Conservation (phyloP, 2,797 vertebrate genomes). For the Notolepis coatsorum region DNA sequence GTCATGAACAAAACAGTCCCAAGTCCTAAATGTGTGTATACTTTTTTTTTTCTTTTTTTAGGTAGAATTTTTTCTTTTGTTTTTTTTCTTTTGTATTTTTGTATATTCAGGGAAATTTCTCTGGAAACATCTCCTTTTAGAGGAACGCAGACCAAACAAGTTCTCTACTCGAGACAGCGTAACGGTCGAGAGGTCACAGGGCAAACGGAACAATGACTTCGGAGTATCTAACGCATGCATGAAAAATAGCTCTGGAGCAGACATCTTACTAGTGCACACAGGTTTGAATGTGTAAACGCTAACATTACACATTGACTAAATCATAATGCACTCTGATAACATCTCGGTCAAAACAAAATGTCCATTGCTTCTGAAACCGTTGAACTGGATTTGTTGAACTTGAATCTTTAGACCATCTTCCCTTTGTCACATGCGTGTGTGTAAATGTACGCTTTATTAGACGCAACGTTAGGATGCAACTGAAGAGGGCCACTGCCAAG, state of each 20-base stretch:
- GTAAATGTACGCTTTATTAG: conserved; percentile 64
- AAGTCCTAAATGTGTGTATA: conserved; percentile 79
- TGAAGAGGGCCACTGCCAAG: conserved; percentile 51
- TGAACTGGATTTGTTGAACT: conserved; percentile 69
- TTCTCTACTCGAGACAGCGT: conserved; percentile 46
- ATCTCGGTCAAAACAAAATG: conserved; percentile 54
- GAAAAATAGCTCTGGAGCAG: conserved; percentile 61
- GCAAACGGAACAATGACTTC: conserved; percentile 52
- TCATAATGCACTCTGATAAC: conserved; percentile 72
- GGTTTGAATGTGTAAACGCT: conserved; percentile 67
- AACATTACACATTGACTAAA: conserved; percentile 70
- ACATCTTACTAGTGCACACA: conserved; percentile 68
- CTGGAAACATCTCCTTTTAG: conserved; percentile 54
- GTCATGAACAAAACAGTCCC: conserved; percentile 63
- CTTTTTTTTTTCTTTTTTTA: conserved; percentile 60
- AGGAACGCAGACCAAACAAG: conserved; percentile 49
- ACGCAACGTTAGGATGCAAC: conserved; percentile 59
- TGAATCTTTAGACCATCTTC: conserved; percentile 51
- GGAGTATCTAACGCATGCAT: conserved; percentile 75
- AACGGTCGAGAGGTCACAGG: conserved; percentile 24
- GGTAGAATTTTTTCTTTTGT: conserved; percentile 50
- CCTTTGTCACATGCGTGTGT: conserved; percentile 50
- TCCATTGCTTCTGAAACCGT: conserved; percentile 57
- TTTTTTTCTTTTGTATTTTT: conserved; percentile 87
- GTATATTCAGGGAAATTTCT: conserved; percentile 82